Conservation (phyloP, 2,113 vertebrate species). For the Benitochromis conjunctus region DNA sequence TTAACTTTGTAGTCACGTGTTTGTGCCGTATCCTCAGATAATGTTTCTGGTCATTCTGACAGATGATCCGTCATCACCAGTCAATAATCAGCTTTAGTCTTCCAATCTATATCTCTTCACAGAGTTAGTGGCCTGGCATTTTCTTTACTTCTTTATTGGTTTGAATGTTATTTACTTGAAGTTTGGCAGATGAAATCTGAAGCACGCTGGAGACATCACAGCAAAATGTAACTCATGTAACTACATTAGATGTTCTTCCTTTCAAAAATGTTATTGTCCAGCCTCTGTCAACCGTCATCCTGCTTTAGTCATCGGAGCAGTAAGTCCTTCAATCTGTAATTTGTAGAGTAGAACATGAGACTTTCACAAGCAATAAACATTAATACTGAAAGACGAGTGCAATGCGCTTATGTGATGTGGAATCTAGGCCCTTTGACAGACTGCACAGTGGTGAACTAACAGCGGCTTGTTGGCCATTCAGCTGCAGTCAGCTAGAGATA, state of each 20-base stretch:
- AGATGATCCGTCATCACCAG: not conserved
- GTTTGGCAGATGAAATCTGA: not conserved
- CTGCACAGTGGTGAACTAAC: not conserved
- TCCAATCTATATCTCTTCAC: not conserved
- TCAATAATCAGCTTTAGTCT: not conserved
- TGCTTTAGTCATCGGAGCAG: not conserved
- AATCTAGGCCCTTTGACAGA: not conserved
- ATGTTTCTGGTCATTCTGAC: not conserved
- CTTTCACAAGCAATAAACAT: not conserved
- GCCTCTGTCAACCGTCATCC: not conserved
- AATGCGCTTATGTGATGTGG: not conserved
- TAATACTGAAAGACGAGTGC: not conserved
- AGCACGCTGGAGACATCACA: not conserved
- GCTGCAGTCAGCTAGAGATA: conserved; percentile 44
- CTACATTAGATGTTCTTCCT: not conserved
- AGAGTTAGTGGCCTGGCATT: not conserved
- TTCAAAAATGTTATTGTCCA: not conserved
- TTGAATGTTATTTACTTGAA: not conserved
- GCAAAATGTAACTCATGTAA: not conserved
- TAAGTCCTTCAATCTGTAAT: not conserved
- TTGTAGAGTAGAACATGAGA: not conserved
- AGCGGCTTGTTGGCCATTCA: conserved; percentile 31
- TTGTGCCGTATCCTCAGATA: not conserved
- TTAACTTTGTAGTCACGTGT: not conserved
- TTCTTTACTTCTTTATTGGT: not conserved